Evolutionary conservation across 2,888 invertebrate genomes (phyloP).

Genomic region (Cantharis rustica): DNA sequence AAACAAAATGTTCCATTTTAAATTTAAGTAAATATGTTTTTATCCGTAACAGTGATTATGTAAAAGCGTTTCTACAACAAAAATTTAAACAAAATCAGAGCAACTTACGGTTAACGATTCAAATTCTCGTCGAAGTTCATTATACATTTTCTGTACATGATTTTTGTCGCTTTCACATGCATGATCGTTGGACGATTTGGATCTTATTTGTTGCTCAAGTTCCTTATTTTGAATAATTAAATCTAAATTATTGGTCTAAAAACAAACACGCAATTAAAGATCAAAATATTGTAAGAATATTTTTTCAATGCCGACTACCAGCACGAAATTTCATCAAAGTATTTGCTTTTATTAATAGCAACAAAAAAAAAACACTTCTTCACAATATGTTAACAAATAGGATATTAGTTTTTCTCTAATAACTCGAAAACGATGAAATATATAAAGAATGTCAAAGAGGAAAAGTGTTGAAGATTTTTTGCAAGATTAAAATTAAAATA

Average conservation of each 20-base stretch:
- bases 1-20: background rate
- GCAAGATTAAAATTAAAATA: too few species aligned
- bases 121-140: conserved; percentile 45
- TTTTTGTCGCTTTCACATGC: conserved; percentile 45
- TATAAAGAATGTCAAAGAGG: too few species aligned
- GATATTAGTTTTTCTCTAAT: too few species aligned
- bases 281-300: background rate
- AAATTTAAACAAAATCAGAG: background rate
- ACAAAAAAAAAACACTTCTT: too few species aligned
- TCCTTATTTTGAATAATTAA: conserved; percentile 49
- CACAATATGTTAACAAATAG: too few species aligned
- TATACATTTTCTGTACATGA: conserved; percentile 45
- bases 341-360: too few species aligned
- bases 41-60: background rate
- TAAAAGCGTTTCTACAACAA: background rate
- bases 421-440: too few species aligned
- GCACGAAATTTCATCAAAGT: background rate
- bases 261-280: conserved; percentile 13
- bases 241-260: conserved; percentile 50
- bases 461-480: too few species aligned
- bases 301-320: background rate
- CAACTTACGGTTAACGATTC: conserved; percentile 42
- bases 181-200: conserved; percentile 40
- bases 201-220: conserved; percentile 44
- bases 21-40: background rate